Conservation (phyloP, 2,888 invertebrate species). For the Syrista parreyssii region DNA sequence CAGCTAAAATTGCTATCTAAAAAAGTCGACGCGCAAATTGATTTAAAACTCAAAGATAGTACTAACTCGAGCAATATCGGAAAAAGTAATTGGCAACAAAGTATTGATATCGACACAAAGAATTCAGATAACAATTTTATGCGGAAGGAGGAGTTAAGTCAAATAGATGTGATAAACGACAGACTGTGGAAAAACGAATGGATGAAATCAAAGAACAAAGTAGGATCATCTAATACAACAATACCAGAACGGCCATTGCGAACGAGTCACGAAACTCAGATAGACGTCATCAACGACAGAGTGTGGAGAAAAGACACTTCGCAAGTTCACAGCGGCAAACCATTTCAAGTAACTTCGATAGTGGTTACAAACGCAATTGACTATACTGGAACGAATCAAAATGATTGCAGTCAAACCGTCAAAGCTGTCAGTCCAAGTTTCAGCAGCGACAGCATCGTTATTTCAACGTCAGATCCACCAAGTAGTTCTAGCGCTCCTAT, state of each 20-base stretch:
- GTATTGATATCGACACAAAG: constrained; percentile 15
- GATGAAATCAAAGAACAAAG: constrained; percentile 42
- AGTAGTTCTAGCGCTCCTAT: constrained; percentile 58
- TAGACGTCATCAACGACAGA: constrained; percentile 60
- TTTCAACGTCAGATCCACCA: constrained; percentile 62
- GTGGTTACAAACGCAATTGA: constrained; percentile 48
- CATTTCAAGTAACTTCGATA: constrained; percentile 50
- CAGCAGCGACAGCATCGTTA: constrained; percentile 59
- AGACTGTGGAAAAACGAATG: constrained; percentile 60
- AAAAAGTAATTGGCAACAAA: constrained; percentile 10
- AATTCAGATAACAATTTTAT: constrained; percentile 14
- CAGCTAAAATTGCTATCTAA: constrained; percentile 23
- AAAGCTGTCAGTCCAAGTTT: constrained; percentile 58
- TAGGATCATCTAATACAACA: constrained; percentile 23
- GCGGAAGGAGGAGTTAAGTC: constrained; percentile 38
- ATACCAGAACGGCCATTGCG: constrained; percentile 24
- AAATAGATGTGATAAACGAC: constrained; percentile 59
- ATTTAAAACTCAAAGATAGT: constrained; percentile 25
- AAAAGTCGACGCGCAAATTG: constrained; percentile 29
- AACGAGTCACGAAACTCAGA: constrained; percentile 36
- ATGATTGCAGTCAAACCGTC: constrained; percentile 40
- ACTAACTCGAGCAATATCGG: constrained; percentile 28
- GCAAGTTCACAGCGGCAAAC: not conserved
- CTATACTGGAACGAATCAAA: constrained; percentile 26
- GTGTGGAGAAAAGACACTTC: constrained; percentile 52